Evolutionary conservation across 2,888 invertebrate genomes (phyloP).

Genomic region (Spicauda simplicius): DNA sequence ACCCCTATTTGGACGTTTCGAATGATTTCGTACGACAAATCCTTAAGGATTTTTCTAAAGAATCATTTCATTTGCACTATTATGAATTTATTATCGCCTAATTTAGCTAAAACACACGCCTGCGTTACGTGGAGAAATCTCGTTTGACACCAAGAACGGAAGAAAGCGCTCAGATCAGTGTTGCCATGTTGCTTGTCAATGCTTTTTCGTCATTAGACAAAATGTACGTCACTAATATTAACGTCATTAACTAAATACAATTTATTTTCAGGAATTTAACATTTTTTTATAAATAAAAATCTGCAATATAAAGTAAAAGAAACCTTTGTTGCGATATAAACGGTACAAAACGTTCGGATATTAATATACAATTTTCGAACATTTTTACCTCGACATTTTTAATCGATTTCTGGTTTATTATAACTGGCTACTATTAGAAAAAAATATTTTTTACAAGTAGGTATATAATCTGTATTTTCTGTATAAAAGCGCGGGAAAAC

Average conservation of each 20-base stretch:
- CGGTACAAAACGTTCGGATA: no score
- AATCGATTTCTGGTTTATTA: no score
- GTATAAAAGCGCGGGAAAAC: no score
- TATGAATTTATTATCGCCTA: constrained; percentile 44
- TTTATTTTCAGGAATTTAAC: no score
- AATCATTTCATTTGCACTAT: constrained; percentile 53
- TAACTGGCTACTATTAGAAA: no score
- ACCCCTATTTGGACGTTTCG: neutral
- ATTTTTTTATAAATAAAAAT: neutral
- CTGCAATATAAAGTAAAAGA: neutral
- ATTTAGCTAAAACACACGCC: constrained; percentile 54
- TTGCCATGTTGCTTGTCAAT: constrained; percentile 30
- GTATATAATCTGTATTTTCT: no score
- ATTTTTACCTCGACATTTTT: no score
- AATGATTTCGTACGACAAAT: constrained; percentile 13
- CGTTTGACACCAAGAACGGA: constrained; percentile 54
- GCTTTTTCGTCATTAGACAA: constrained; percentile 27
- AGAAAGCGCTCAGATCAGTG: constrained; percentile 35
- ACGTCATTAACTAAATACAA: neutral
- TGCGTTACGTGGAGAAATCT: constrained; percentile 73
- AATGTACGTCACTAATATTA: neutral
- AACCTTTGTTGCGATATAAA: no score
- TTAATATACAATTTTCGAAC: no score
- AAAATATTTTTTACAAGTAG: no score
- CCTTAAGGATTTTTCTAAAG: constrained; percentile 44